Evolutionary conservation across 2,113 vertebrate species (phyloP), one percentile per base, ranked within the genome.

Genomic region (Eulemur macaco): DNA sequence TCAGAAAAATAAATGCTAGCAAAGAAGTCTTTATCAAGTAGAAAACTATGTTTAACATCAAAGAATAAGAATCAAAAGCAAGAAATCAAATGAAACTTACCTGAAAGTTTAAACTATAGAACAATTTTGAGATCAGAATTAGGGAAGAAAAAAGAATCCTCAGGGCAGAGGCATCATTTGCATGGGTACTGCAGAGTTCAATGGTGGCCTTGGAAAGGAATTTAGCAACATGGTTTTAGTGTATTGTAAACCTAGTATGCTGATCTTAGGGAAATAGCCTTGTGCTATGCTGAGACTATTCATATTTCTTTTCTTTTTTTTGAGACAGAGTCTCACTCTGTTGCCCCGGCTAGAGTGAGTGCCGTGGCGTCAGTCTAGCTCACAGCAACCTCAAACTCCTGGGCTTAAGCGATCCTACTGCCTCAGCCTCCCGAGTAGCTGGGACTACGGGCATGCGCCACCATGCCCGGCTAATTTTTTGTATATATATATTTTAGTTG

Each of bases 41-140:
- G 37, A 91, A 86, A 89, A 52, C 9, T 88, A 13, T 56, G 81
- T 68, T 17, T 84, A 56, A 82, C 18, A 90, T 58, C 15, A 82
- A 52, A 90, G 42, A 64, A 15, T 50, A 88, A 52, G 29, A 92
- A 94, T 20, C 9, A 76, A 87, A 94, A 88, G 2, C 20, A 78
- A 96, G 20, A 92, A 68, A 84, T 34, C 4, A 92, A 77, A 29
- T 17, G 27, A 89, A 76, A 94, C 97, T 98, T 97, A 99, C 99
- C 99, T 99, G 99, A 95, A 99, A 99, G 98, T 99, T 99, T 97
- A 99, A 99, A 98, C 99, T 99, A 98, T 99, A 99, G 98, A 99
- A 99, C 68, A 99, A 98, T 97, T 99, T 99, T 31, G 99, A 99
- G 97, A 99, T 99, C 89, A 99, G 98, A 29, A 99, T 99, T 86